These are phyloP conservation scores for Euura saliciscinereae DNA, from an alignment of 1,140 invertebrate genomes.

Conservation along the genomic window DNA sequence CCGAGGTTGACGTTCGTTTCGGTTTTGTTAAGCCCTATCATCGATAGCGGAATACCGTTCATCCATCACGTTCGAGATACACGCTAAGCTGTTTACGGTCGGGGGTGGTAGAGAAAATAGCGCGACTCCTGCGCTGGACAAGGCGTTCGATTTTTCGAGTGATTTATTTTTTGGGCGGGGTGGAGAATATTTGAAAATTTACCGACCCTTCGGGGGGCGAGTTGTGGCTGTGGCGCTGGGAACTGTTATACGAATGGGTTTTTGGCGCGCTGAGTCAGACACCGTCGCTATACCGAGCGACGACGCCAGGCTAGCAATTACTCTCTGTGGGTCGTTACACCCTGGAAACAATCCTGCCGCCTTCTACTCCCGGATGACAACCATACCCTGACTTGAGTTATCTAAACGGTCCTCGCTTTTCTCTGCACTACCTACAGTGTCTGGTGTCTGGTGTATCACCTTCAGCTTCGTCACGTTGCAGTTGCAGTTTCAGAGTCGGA, in stretches of 20 bases:
- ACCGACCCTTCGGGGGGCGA: neutral
- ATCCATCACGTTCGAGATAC: neutral
- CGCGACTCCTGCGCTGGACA: too few relatives aligned
- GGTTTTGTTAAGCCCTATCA: neutral
- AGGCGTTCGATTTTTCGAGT: neutral
- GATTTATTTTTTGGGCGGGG: neutral
- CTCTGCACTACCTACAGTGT: neutral
- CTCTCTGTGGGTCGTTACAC: slow-evolving; percentile 6
- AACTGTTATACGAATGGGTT: neutral
- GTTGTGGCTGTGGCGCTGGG: too few relatives aligned
- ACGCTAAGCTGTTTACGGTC: too few relatives aligned
- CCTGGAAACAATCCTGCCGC: slow-evolving; percentile 6
- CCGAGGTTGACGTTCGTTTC: too few relatives aligned
- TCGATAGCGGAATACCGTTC: neutral
- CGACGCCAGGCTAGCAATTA: slow-evolving; percentile 6
- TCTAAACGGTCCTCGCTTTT: neutral
- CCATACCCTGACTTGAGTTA: neutral
- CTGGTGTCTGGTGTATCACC: neutral
- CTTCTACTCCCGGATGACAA: slow-evolving; percentile 1
- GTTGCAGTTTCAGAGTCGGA: neutral
- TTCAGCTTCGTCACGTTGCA: too few relatives aligned
- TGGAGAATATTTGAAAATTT: slow-evolving; percentile 1
- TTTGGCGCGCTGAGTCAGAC: slow-evolving; percentile 3
- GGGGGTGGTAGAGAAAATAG: too few relatives aligned
- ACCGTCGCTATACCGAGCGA: neutral